These are phyloP conservation scores for Neogobius melanostomus DNA, from an alignment of 2,113 vertebrate genomes.

Conservation along the genomic window DNA sequence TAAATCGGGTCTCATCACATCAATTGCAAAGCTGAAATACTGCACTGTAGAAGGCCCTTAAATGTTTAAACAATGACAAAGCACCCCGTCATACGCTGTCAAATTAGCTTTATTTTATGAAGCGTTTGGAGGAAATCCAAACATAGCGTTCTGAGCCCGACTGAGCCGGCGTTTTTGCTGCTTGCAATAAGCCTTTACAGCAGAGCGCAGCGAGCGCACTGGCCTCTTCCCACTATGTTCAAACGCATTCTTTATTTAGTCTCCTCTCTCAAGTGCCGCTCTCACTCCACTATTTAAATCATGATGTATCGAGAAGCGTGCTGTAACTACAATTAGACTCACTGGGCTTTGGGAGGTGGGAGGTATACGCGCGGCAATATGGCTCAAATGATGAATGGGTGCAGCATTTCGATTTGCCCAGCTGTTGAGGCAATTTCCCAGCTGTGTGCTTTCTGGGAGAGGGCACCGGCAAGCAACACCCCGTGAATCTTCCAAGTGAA, in stretches of 20 bases:
- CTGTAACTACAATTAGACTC: conserved; percentile 40
- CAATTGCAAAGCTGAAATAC: not conserved
- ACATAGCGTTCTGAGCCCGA: not conserved
- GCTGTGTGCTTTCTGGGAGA: conserved; percentile 4
- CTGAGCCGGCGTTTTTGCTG: not conserved
- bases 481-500: conserved; percentile 20
- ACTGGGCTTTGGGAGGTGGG: conserved; percentile 19
- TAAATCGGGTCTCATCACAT: not conserved
- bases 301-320: conserved; percentile 43
- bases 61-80: not conserved
- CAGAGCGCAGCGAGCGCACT: conserved; percentile 1
- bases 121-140: not conserved
- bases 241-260: conserved; percentile 29
- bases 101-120: not conserved
- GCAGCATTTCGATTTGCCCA: conserved; percentile 34
- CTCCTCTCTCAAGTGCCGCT: conserved; percentile 31
- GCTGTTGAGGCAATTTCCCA: conserved; percentile 39
- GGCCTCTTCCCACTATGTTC: conserved; percentile 38
- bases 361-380: conserved; percentile 20
- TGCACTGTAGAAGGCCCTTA: not conserved
- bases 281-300: conserved; percentile 40
- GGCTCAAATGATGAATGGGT: conserved; percentile 31
- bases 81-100: not conserved
- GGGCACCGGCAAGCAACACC: conserved; percentile 15
- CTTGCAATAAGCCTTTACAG: not conserved